Conservation (phyloP, 2,113 vertebrate genomes). For the Cacatua alba region DNA sequence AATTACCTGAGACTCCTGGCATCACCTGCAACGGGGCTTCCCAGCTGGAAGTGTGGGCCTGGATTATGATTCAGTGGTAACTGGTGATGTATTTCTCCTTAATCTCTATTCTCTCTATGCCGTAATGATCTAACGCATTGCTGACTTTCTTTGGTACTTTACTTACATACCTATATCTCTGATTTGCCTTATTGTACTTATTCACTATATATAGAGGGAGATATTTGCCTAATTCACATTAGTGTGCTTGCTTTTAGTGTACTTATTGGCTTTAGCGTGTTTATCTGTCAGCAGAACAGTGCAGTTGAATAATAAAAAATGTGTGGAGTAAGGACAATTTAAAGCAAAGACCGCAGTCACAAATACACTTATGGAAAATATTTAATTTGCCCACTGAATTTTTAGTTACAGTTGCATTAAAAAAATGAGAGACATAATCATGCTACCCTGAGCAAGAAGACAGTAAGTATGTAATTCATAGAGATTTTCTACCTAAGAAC, state of each 20-base stretch:
- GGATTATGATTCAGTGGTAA: no score
- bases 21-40: no score
- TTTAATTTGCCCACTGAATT: background rate
- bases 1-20: no score
- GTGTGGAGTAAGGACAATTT: background rate
- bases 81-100: no score
- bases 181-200: no score
- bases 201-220: no score
- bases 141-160: no score
- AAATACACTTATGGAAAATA: background rate
- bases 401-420: background rate
- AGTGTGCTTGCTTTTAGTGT: background rate
- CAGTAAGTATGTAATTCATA: background rate
- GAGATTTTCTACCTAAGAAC: background rate
- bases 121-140: no score
- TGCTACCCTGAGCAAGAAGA: background rate
- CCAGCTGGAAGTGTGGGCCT: no score
- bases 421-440: background rate
- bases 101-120: no score
- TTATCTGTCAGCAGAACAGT: background rate
- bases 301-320: background rate
- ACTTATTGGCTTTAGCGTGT: background rate
- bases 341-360: background rate
- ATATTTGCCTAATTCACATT: no score
- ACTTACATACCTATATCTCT: no score